Conservation (phyloP, 2,113 vertebrate genomes). For the Orycteropus afer region DNA sequence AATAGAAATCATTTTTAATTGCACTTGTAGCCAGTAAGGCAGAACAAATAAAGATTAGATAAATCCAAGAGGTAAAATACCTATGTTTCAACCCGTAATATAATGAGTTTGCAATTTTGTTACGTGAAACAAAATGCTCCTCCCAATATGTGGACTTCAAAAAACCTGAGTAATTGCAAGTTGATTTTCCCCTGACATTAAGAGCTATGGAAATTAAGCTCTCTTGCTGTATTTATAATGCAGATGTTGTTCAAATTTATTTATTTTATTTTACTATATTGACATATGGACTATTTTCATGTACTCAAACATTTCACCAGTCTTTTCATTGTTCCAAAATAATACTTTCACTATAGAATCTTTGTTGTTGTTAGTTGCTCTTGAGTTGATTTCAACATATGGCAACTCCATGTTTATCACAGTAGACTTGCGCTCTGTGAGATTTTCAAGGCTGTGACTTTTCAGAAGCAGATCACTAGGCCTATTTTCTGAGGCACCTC, state of each 20-base stretch:
- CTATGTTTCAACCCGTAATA: not conserved
- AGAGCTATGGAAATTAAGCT: not conserved
- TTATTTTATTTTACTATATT: conserved; percentile 8
- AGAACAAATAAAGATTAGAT: not conserved
- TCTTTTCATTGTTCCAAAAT: not conserved
- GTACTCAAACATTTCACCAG: not conserved
- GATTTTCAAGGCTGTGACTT: not conserved
- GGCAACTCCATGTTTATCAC: too few species aligned
- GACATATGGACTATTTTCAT: not conserved
- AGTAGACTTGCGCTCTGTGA: not conserved
- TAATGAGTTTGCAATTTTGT: not conserved
- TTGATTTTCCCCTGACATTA: not conserved
- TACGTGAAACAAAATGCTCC: conserved; percentile 23
- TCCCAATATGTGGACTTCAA: conserved; percentile 42
- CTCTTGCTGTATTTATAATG: not conserved
- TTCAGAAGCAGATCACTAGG: not conserved
- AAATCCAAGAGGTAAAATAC: not conserved
- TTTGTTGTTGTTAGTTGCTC: not conserved
- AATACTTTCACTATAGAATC: not conserved
- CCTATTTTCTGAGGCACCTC: not conserved
- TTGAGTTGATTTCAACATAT: not conserved
- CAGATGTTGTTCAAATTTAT: not conserved
- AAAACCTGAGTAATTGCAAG: not conserved
- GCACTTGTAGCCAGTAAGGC: not conserved
- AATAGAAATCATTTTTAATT: conserved; percentile 9